Evolutionary conservation across 1,140 invertebrate species (phyloP).

Genomic region (Drosophila funebris): DNA sequence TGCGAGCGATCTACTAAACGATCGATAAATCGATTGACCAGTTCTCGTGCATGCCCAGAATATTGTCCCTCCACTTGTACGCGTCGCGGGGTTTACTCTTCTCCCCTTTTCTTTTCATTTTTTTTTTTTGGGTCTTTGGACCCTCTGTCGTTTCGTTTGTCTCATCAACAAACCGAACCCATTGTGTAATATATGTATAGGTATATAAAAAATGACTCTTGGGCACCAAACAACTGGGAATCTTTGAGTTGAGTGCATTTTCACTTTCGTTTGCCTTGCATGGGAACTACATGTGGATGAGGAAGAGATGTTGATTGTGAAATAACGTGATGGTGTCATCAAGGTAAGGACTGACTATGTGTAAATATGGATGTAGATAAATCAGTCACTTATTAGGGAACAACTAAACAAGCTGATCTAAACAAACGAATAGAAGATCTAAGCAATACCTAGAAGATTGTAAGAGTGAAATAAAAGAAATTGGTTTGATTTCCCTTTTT

Average conservation of each 20-base stretch:
- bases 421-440: too few relatives aligned
- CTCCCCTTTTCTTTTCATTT: conserved; percentile 16
- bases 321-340: conserved; percentile 8
- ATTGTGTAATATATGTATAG: conserved; percentile 69
- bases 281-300: conserved; percentile 41
- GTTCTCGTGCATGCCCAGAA: conserved; percentile 64
- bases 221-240: conserved; percentile 8
- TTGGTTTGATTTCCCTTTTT: too few relatives aligned
- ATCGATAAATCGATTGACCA: conserved; percentile 57
- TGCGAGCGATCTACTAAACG: conserved; percentile 35
- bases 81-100: too few relatives aligned
- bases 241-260: conserved; percentile 36
- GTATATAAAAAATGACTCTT: conserved; percentile 42
- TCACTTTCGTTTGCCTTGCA: conserved; percentile 59
- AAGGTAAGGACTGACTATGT: neutral
- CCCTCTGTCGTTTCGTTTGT: neutral
- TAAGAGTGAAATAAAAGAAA: neutral
- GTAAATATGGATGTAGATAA: neutral
- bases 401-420: neutral
- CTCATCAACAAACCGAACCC: conserved; percentile 29
- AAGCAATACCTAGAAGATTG: neutral
- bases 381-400: neutral
- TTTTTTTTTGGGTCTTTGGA: neutral
- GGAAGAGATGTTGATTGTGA: conserved; percentile 1
- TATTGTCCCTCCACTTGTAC: conserved; percentile 48